Evolutionary conservation across 2,113 vertebrate species (phyloP).

Genomic region (Python bivittatus): DNA sequence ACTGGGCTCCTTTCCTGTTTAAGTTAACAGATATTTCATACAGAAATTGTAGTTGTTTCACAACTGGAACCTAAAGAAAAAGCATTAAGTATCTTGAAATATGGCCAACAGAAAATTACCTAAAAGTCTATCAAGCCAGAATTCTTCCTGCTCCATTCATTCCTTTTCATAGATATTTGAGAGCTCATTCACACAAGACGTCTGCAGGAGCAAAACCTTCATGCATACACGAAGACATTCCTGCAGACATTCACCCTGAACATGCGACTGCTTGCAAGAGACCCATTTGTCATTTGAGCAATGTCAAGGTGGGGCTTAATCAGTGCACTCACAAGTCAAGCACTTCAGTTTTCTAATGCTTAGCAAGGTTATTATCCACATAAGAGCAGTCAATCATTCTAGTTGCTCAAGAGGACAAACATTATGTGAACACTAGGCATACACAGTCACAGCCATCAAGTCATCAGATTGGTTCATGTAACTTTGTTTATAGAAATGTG

Average conservation of each 20-base stretch:
- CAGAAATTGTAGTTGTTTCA: slow-evolving; percentile 50
- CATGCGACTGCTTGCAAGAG: neutral
- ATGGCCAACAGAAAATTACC: slow-evolving; percentile 24
- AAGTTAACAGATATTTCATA: slow-evolving; percentile 56
- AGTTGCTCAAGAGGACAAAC: neutral
- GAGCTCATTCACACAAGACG: neutral
- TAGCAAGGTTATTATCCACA: neutral
- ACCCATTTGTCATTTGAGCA: neutral
- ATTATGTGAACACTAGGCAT: neutral
- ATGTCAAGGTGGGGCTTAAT: neutral
- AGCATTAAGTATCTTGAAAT: slow-evolving; percentile 38
- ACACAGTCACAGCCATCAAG: neutral
- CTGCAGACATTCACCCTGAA: neutral
- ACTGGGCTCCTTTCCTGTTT: slow-evolving; percentile 60
- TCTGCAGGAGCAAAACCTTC: neutral
- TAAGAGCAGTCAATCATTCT: neutral
- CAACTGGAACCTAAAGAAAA: slow-evolving; percentile 45
- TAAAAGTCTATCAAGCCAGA: slow-evolving; percentile 28
- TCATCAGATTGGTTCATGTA: neutral
- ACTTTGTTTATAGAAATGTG: neutral
- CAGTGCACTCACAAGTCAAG: neutral
- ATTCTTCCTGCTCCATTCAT: slow-evolving; percentile 34
- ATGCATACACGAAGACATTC: neutral
- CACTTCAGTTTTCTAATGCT: neutral
- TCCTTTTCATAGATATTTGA: slow-evolving; percentile 24